phyloP scores from a whole-genome alignment of 2,113 vertebrate genomes.

The Macrotus californicus region DNA sequence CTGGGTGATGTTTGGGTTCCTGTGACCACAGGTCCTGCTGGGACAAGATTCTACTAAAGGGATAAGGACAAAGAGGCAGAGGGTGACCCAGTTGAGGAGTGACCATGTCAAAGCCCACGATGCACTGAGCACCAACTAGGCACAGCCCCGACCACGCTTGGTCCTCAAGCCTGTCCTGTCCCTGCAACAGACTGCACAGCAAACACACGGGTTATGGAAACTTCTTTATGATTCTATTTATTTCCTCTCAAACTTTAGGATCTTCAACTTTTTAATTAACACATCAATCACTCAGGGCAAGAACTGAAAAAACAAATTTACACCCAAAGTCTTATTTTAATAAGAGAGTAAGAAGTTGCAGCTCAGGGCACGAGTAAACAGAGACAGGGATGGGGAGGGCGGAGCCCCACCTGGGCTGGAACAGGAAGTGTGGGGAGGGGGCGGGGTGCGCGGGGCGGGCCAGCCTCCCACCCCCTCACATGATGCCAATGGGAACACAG shows the following conservation, averaged over 20 bases:
- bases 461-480: neutral
- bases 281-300: neutral
- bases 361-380: neutral
- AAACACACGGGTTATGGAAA: too few species aligned
- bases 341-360: neutral
- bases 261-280: neutral
- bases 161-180: too few species aligned
- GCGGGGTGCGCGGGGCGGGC: neutral
- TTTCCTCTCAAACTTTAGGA: neutral
- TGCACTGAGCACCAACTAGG: too few species aligned
- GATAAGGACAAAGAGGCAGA: too few species aligned
- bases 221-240: neutral
- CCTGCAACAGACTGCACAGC: too few species aligned
- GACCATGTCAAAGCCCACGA: too few species aligned
- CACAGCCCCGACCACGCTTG: too few species aligned
- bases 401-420: neutral
- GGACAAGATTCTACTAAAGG: too few species aligned
- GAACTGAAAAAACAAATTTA: neutral
- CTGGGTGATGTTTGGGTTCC: neutral
- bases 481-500: fast-evolving
- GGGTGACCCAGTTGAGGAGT: too few species aligned
- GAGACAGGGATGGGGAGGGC: neutral
- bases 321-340: neutral
- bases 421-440: neutral
- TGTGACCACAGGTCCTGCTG: too few species aligned